phyloP scores from a whole-genome alignment of 2,888 invertebrate species.

The Drosophila siamana region DNA sequence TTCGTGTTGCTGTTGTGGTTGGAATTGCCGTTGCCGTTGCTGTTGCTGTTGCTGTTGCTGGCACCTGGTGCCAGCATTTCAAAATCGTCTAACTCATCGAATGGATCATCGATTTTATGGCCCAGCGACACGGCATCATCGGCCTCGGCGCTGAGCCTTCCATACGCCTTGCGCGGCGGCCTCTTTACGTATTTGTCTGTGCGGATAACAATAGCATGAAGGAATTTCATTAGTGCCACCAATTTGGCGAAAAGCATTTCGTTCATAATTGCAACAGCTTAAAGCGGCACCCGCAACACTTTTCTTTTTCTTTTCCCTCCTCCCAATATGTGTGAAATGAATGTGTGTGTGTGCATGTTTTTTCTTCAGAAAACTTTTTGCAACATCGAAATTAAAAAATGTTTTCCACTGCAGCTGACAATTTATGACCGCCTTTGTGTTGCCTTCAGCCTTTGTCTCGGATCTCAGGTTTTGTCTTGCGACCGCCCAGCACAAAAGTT shows the following conservation, averaged over 20 bases:
- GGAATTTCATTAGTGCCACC: slow-evolving; percentile 41
- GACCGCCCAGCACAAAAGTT: slow-evolving; percentile 40
- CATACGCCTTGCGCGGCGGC: slow-evolving; percentile 85
- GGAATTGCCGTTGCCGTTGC: slow-evolving; percentile 11
- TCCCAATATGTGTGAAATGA: neutral
- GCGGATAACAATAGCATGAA: slow-evolving; percentile 29
- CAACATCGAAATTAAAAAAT: slow-evolving; percentile 47
- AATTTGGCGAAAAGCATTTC: slow-evolving; percentile 34
- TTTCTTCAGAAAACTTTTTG: slow-evolving; percentile 30
- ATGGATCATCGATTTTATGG: slow-evolving; percentile 84
- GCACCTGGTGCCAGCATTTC: slow-evolving; percentile 81
- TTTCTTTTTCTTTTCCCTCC: neutral
- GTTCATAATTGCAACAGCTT: slow-evolving; percentile 36
- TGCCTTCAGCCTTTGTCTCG: slow-evolving; percentile 31
- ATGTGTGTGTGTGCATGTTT: neutral
- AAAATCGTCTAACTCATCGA: slow-evolving; percentile 84
- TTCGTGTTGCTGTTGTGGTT: slow-evolving; percentile 25
- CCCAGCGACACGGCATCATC: slow-evolving; percentile 82
- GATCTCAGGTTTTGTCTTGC: slow-evolving; percentile 36
- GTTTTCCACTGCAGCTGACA: slow-evolving; percentile 52
- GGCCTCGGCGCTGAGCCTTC: slow-evolving; percentile 84
- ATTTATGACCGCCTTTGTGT: slow-evolving; percentile 58
- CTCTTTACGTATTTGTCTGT: slow-evolving; percentile 85
- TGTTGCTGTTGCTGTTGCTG: slow-evolving; percentile 45
- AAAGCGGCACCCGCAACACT: slow-evolving; percentile 13